Evolutionary conservation across 2,113 vertebrate species (phyloP), one percentile per base, ranked within the genome.

Genomic region (Naja naja): DNA sequence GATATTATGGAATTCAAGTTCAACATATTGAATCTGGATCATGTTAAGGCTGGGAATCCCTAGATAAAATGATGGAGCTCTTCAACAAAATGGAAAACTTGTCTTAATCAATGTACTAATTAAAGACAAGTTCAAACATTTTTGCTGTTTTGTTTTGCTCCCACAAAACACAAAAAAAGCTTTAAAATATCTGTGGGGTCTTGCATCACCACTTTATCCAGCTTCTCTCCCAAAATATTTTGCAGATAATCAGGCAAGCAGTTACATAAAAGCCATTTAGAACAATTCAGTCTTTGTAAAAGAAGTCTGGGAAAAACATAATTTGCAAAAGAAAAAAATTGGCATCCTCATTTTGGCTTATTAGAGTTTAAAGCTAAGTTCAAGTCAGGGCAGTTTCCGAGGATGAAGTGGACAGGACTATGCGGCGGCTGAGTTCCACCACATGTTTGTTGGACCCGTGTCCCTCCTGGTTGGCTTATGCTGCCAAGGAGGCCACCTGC

Each of bases 331-430:
- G 81, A 93, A 93, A 94, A 89, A 90, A 91, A 81, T 1, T 69
- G 92, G 74, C 49, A 81, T 81, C 74, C 34, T 81, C 74, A 43
- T 81, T 81, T 1, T 0, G 55, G 5, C 11, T 56, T 92, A 20
- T 90, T 39, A 90, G 47, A 92, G 95, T 94, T 96, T 93, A 85
- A 95, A 94, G 27, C 90, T 93, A 96, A 94, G 94, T 95, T 96
- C 91, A 92, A 53, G 2, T 93, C 58, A 96, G 95, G 95, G 96
- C 93, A 96, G 93, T 93, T n/a, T n/a, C n/a, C n/a, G n/a, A n/a
- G n/a, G n/a, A n/a, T n/a, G n/a, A n/a, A n/a, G n/a, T n/a, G n/a
- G n/a, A n/a, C n/a, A n/a, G n/a, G n/a, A n/a, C n/a, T n/a, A n/a
- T n/a, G n/a, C n/a, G n/a, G n/a, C n/a, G n/a, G n/a, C n/a, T n/a